Conservation (phyloP, 2,797 vertebrate species). For the Enoplosus armatus region DNA sequence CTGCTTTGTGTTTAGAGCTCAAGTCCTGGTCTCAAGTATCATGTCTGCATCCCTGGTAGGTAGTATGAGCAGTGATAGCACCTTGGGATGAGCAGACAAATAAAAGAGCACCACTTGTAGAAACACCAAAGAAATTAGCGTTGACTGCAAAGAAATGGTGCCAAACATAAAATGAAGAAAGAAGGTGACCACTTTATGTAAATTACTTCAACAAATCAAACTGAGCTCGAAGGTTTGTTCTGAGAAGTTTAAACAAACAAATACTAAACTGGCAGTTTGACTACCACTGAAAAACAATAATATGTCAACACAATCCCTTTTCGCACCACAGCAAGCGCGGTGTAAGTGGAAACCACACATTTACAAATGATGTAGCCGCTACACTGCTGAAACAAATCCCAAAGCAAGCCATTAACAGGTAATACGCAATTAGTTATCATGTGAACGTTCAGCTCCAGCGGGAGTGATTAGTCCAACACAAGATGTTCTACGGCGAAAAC, state of each 20-base stretch:
- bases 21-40: not conserved
- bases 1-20: not conserved
- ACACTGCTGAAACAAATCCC: constrained; percentile 54
- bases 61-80: not conserved
- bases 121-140: not conserved
- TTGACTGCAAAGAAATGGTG: not conserved
- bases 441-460: constrained; percentile 50
- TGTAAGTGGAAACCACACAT: constrained; percentile 58
- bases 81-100: constrained; percentile 1
- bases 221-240: not conserved
- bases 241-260: not conserved
- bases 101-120: not conserved
- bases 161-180: not conserved
- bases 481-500: constrained; percentile 54
- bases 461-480: constrained; percentile 68
- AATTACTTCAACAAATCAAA: not conserved
- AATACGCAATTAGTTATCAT: constrained; percentile 64
- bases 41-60: not conserved
- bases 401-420: constrained; percentile 65
- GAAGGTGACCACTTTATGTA: not conserved
- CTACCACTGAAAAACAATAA: constrained; percentile 31
- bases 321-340: constrained; percentile 36
- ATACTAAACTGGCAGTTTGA: constrained; percentile 2
- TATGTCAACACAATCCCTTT: constrained; percentile 31
- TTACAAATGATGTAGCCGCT: constrained; percentile 52